phyloP scores from a whole-genome alignment of 2,888 invertebrate genomes.

The Chironomus tentans region DNA sequence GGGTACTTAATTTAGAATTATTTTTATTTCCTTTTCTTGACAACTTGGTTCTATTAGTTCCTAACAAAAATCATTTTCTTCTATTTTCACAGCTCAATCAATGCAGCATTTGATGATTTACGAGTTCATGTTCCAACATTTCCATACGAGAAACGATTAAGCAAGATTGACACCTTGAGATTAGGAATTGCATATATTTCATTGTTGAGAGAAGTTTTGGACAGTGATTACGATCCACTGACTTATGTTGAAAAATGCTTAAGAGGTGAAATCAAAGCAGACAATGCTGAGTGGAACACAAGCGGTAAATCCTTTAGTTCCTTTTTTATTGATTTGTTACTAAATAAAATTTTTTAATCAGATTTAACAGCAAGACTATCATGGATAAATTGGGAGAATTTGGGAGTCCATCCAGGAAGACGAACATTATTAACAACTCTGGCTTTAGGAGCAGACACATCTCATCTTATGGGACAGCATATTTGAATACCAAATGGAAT shows the following conservation, averaged over 20 bases:
- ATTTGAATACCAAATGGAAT: background rate
- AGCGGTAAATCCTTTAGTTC: conserved; percentile 61
- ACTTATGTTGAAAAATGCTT: conserved; percentile 90
- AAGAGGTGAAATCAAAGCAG: conserved; percentile 79
- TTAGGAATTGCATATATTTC: conserved; percentile 97
- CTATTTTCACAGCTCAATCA: conserved; percentile 82
- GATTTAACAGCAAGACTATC: conserved; percentile 93
- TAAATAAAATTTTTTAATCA: conserved; percentile 41
- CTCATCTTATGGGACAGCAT: conserved; percentile 8
- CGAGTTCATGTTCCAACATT: conserved; percentile 97
- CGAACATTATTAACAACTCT: conserved; percentile 68
- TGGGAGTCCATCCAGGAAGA: conserved; percentile 86
- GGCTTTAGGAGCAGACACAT: conserved; percentile 11
- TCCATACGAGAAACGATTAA: conserved; percentile 95
- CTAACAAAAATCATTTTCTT: background rate
- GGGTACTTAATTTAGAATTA: conserved; percentile 43
- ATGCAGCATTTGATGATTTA: conserved; percentile 97
- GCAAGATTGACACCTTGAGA: conserved; percentile 95
- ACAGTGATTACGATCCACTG: conserved; percentile 81
- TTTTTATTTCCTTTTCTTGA: background rate
- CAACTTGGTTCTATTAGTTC: too few relatives aligned
- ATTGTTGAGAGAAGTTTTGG: conserved; percentile 77
- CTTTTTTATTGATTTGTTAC: conserved; percentile 17
- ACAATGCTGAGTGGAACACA: conserved; percentile 90
- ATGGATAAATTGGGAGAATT: conserved; percentile 99